Conservation (phyloP, 2,113 vertebrate species). For the Rhinopithecus roxellana region DNA sequence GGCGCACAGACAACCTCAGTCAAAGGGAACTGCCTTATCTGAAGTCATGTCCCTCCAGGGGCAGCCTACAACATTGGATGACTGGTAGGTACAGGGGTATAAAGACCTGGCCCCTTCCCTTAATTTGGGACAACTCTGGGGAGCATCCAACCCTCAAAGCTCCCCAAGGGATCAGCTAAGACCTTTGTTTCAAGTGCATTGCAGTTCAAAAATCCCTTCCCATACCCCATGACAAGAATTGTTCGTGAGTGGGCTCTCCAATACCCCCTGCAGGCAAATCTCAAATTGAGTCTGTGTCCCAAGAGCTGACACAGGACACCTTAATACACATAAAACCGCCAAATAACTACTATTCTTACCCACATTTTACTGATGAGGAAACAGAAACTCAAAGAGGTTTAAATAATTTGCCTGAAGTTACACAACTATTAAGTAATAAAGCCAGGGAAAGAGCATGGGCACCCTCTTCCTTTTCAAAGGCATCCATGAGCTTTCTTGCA, state of each 20-base stretch:
- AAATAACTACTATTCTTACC: not conserved
- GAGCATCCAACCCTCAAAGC: not conserved
- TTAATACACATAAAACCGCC: not conserved
- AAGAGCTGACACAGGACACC: not conserved
- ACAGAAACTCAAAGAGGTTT: constrained; percentile 8
- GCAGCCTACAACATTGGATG: not conserved
- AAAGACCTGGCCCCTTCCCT: not conserved
- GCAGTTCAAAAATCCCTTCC: not conserved
- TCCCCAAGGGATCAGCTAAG: not conserved
- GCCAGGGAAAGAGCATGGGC: not conserved
- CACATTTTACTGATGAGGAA: not conserved
- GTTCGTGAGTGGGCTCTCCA: not conserved
- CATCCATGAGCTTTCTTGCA: not conserved
- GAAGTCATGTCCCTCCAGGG: not conserved
- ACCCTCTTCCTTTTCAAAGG: not conserved
- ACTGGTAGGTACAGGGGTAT: rapidly evolving
- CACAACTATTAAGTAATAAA: not conserved
- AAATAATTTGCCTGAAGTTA: not conserved
- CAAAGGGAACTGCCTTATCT: not conserved
- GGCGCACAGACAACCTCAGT: not conserved
- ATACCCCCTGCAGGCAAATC: not conserved
- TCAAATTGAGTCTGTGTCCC: not conserved
- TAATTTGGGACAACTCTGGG: not conserved
- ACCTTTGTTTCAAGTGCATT: not conserved
- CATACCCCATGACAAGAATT: not conserved